phyloP scores from a whole-genome alignment of 2,888 invertebrate genomes.

The Neoascia interrupta region DNA sequence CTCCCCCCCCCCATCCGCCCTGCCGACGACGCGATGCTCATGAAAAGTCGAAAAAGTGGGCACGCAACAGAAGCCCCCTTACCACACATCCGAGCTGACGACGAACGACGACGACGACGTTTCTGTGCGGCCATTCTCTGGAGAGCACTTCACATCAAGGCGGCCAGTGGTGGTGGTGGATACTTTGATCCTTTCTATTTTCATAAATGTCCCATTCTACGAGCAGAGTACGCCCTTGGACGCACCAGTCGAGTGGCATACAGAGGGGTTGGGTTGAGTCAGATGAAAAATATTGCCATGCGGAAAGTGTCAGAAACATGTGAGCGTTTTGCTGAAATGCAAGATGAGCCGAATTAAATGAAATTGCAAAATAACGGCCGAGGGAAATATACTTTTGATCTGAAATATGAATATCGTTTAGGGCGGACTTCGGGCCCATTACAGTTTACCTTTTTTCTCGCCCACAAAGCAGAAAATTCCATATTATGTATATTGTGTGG shows the following conservation, averaged over 20 bases:
- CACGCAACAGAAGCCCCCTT: slow-evolving; percentile 42
- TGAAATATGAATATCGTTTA: slow-evolving; percentile 62
- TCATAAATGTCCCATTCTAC: slow-evolving; percentile 32
- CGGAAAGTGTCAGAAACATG: slow-evolving; percentile 60
- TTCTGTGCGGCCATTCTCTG: slow-evolving; percentile 25
- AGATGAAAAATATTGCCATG: slow-evolving; percentile 54
- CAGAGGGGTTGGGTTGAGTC: neutral
- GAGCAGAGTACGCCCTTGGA: slow-evolving; percentile 11
- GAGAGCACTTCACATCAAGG: slow-evolving; percentile 17
- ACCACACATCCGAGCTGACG: no score
- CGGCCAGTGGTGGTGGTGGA: slow-evolving; percentile 15
- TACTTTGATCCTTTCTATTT: slow-evolving; percentile 46
- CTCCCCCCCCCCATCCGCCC: slow-evolving; percentile 19
- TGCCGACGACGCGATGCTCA: slow-evolving; percentile 5
- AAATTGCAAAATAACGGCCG: slow-evolving; percentile 54
- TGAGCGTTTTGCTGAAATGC: slow-evolving; percentile 57
- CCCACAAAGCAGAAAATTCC: slow-evolving; percentile 37
- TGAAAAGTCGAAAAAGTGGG: slow-evolving; percentile 30
- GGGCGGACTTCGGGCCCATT: slow-evolving; percentile 26
- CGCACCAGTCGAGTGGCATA: neutral
- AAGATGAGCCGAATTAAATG: slow-evolving; percentile 47
- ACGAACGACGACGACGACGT: no score
- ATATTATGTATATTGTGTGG: slow-evolving; percentile 7
- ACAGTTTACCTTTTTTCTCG: slow-evolving; percentile 52
- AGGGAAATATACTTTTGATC: slow-evolving; percentile 39